Evolutionary conservation across 2,797 vertebrate species (phyloP), one percentile per base, ranked within the genome.

Genomic region (Sciurus carolinensis): DNA sequence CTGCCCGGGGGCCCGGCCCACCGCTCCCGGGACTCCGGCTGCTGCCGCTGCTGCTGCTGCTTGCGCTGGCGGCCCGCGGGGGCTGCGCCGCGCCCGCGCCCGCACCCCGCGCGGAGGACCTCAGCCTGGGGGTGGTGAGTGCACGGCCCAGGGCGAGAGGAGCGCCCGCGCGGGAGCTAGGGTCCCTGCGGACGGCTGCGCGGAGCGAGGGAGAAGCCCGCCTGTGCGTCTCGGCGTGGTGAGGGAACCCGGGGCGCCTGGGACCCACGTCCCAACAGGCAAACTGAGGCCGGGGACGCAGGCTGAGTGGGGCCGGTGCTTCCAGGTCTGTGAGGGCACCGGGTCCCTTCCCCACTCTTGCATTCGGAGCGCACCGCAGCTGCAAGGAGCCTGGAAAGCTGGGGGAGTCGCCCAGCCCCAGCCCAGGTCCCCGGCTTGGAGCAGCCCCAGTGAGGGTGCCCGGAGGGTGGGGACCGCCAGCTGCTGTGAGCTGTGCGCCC

Each of bases 41-140:
- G 39, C 77, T 47, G 26, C 94, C 30, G 50, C 83, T 96, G 22
- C 96, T 97, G 79, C 52, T 97, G 87, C 66, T 98, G 87, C 95
- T 97, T 98, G 66, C 97, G 44, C 91, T 98, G 95, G 97, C 97
- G 82, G 98, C 98, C 97, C 94, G 94, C 95, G 97, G 98, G 96
- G 97, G 97, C 50, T 39, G 94, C 81, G 98, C 98, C 24, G 98
- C 98, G 47, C 98, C 98, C n/a, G 98, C 98, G 84, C 44, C 39
- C 39, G 39, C 39, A 39, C 97, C 95, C 97, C 98, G 52, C 91
- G 97, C 98, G 24, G 98, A 98, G 73, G 98, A 99, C 82, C 97
- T 98, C 86, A 97, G 96, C 96, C 96, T 97, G 47, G 98, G 98
- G 96, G 98, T 98, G 97, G 98, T 98, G 97, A 99, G 98, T 99